phyloP scores from a whole-genome alignment of 2,113 vertebrate species.

The Erythrocebus patas region DNA sequence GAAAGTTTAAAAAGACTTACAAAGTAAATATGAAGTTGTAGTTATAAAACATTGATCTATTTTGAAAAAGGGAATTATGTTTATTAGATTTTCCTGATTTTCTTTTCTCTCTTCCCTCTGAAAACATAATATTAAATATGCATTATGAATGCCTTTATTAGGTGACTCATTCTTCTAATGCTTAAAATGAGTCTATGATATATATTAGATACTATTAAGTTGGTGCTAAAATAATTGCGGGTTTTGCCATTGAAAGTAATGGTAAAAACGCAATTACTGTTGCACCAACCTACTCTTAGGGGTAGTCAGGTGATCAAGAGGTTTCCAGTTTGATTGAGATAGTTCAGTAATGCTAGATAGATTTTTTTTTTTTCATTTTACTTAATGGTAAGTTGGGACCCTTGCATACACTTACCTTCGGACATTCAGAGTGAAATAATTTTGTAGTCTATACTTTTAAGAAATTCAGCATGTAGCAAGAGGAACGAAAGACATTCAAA shows the following conservation, averaged over 20 bases:
- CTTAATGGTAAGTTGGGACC: not conserved
- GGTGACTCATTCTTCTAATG: not conserved
- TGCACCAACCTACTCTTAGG: too few species aligned
- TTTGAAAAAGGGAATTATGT: not conserved
- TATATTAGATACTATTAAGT: not conserved
- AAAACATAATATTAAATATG: not conserved
- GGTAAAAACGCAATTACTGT: too few species aligned
- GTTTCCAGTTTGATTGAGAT: conserved; percentile 10
- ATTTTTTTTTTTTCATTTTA: not conserved
- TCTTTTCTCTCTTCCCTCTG: not conserved
- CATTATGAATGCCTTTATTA: not conserved
- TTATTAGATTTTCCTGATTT: not conserved
- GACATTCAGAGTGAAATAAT: not conserved
- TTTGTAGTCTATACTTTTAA: not conserved
- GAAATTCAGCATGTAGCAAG: conserved; percentile 15
- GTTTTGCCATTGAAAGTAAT: too few species aligned
- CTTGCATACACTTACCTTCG: conserved; percentile 21
- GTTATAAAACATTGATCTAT: not conserved
- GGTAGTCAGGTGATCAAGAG: not conserved
- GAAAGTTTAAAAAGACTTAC: not conserved
- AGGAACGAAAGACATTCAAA: not conserved
- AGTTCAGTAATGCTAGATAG: not conserved
- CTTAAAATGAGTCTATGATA: not conserved
- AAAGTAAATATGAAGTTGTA: conserved; percentile 41
- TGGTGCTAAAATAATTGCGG: too few species aligned